Evolutionary conservation across 2,113 vertebrate species (phyloP), one percentile per base, ranked within the genome.

Genomic region (Pao palembangensis): DNA sequence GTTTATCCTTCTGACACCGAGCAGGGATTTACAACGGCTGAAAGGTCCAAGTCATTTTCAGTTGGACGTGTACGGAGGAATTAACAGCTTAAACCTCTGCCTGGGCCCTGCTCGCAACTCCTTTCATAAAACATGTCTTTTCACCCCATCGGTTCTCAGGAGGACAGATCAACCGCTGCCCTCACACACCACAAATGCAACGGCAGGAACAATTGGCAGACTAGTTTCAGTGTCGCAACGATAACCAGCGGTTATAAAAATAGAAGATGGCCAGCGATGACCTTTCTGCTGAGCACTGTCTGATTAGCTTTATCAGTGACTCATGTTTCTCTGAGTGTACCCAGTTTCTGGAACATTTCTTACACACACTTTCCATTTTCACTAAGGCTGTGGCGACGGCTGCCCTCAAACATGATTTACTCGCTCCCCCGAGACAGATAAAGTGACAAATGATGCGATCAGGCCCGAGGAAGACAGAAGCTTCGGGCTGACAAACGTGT

Each of bases 31-130:
- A 81, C 5, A 50, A 46, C 0, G 3, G 57, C 58, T 50, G 58
- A 19, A 2, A 2, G 44, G 1, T 78, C 67, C 71, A 78, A 76
- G 69, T 73, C 59, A 70, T 66, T 79, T 74, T 47, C 13, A 47
- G 5, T 57, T 34, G 78, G 76, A 58, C 70, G 16, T 49, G 55
- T 61, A 58, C 28, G 18, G 34, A 19, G 70, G 47, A 64, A 58
- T 38, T 28, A 77, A 76, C 42, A 12, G 34, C 69, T 73, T 55
- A 51, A 31, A 12, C 34, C 46, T 51, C 74, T 68, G 70, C 10
- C 61, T 72, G 61, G 34, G 31, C 21, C 15, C 16, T 6, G 46
- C 51, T 18, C 65, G 67, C 12, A 54, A n/a, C 60, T 67, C 18
- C 52, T 56, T 51, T 67, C 61, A 51, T 58, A 28, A 66, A 82